A percentile compares a stretch with the other conserved stretches of the same genome.
Evolutionary conservation across 2,797 vertebrate species (phyloP).

Genomic region (Acanthurus tractus): DNA sequence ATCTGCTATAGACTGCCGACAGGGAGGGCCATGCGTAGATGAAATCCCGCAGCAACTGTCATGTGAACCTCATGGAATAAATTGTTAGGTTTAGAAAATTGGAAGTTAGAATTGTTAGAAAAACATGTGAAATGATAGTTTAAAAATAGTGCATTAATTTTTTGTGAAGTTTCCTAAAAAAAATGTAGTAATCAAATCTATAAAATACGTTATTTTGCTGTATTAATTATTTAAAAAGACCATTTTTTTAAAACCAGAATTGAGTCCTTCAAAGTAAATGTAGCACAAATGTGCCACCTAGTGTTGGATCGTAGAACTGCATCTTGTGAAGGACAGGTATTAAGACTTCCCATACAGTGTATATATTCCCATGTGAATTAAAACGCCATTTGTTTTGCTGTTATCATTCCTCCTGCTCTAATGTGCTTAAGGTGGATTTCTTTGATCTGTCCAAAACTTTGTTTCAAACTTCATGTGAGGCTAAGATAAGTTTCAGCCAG

Average conservation of each 20-base stretch:
- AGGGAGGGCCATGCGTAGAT: conserved; percentile 43
- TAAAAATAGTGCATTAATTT: not conserved
- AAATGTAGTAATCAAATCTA: not conserved
- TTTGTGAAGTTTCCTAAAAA: not conserved
- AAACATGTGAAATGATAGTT: not conserved
- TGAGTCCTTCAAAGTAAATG: conserved; percentile 19
- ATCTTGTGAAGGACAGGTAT: conserved; percentile 31
- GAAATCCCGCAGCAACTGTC: conserved; percentile 40
- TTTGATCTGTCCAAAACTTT: not conserved
- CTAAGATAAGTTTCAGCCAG: not conserved
- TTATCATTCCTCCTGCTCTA: conserved; percentile 1
- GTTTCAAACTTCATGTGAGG: not conserved
- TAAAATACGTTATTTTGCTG: not conserved
- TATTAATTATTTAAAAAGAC: not conserved
- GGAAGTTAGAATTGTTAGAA: not conserved
- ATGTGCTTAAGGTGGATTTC: not conserved
- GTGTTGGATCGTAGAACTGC: conserved; percentile 66
- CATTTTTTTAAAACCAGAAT: conserved; percentile 3
- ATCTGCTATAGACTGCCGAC: conserved; percentile 57
- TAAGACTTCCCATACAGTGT: not conserved
- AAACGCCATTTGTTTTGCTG: conserved; percentile 24
- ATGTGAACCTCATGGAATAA: conserved; percentile 20
- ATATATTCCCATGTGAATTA: not conserved
- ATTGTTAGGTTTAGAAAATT: not conserved
- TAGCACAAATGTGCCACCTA: conserved; percentile 69